Percentiles rank a stretch among this genome's conserved stretches.
Conservation (phyloP, 2,888 invertebrate genomes). For the Eristalis pertinax region DNA sequence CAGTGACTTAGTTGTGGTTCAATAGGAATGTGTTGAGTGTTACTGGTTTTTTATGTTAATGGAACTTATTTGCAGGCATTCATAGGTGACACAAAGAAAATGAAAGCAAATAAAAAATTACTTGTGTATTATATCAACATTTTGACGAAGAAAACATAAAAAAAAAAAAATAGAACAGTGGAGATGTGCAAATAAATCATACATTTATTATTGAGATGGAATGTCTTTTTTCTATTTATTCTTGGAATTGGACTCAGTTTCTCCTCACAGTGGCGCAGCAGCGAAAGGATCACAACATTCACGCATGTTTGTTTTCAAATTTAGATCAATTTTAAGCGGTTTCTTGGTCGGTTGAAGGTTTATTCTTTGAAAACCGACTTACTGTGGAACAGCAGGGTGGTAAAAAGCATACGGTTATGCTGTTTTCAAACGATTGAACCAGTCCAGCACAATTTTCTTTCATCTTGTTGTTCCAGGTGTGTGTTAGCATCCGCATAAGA, state of each 20-base stretch:
- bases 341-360: no score
- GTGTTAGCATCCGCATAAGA: no score
- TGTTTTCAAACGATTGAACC: no score
- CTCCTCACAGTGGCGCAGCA: no score
- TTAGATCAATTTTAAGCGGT: no score
- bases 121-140: slow-evolving; percentile 66
- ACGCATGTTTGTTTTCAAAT: no score
- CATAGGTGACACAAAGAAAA: slow-evolving; percentile 10
- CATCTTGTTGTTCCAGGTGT: no score
- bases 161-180: slow-evolving; percentile 27
- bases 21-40: not conserved
- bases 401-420: no score
- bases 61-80: slow-evolving; percentile 11
- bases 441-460: no score
- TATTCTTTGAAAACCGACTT: no score
- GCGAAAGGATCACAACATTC: no score
- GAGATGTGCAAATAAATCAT: slow-evolving; percentile 69
- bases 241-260: not conserved
- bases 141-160: slow-evolving; percentile 28
- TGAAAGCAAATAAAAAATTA: slow-evolving; percentile 23
- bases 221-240: not conserved
- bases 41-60: not conserved
- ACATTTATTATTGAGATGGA: slow-evolving; percentile 63
- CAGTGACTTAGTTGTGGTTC: not conserved
- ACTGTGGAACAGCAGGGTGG: no score